These are phyloP conservation scores for Ciconia maguari DNA, from an alignment of 2,113 vertebrate species.

Conservation along the genomic window DNA sequence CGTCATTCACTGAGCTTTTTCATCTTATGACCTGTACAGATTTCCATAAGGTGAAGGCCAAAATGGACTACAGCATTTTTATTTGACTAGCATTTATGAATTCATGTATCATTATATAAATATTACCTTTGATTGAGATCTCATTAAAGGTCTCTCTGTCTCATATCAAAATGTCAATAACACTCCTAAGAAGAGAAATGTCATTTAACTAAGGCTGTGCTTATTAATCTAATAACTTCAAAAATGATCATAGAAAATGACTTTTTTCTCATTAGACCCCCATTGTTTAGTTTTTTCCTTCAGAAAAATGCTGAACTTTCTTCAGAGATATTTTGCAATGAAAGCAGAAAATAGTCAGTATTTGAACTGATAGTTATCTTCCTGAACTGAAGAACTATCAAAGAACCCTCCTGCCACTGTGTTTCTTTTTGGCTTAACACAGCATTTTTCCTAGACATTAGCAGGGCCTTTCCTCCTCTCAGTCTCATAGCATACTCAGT, in stretches of 20 bases:
- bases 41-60: conserved; percentile 60
- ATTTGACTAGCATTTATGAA: conserved; percentile 88
- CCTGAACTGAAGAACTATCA: not conserved
- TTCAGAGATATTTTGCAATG: not conserved
- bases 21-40: conserved; percentile 54
- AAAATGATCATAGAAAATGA: conserved; percentile 35
- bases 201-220: conserved; percentile 52
- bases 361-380: not conserved
- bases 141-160: conserved; percentile 67
- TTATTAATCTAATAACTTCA: conserved; percentile 56
- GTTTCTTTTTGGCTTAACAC: not conserved
- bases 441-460: not conserved
- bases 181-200: conserved; percentile 56
- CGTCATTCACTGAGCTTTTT: conserved; percentile 60
- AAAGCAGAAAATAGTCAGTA: not conserved
- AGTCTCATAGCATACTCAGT: not conserved
- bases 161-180: conserved; percentile 72
- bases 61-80: conserved; percentile 71
- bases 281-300: not conserved
- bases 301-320: not conserved
- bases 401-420: not conserved
- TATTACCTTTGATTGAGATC: conserved; percentile 75
- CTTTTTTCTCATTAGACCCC: conserved; percentile 15
- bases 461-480: not conserved
- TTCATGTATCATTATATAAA: conserved; percentile 79